Conservation (phyloP, 1,140 invertebrate genomes). For the Lithobius niger region DNA sequence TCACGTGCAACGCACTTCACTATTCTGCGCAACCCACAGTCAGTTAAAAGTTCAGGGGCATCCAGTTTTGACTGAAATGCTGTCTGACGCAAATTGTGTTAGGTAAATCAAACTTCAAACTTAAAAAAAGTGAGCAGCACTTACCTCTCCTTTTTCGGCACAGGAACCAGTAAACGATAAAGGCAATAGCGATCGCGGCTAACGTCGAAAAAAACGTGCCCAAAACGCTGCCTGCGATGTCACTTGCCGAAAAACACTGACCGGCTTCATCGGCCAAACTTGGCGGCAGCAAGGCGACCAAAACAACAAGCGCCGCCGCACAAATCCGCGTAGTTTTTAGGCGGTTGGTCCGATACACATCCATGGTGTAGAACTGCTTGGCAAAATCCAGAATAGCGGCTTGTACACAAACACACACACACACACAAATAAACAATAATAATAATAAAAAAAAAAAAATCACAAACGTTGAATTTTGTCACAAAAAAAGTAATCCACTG, state of each 20-base stretch:
- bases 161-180: conserved; percentile 16
- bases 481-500: neutral
- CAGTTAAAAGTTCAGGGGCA: no score
- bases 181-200: conserved; percentile 30
- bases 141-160: conserved; percentile 30
- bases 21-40: no score
- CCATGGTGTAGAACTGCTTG: neutral
- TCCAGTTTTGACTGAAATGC: no score
- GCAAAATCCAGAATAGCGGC: neutral
- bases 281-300: neutral
- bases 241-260: conserved; percentile 36
- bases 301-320: neutral
- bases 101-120: no score
- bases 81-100: no score
- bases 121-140: conserved; percentile 19
- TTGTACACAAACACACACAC: neutral
- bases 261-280: neutral
- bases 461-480: neutral
- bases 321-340: no score
- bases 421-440: neutral
- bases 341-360: neutral
- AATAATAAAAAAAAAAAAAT: neutral
- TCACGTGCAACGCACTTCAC: no score
- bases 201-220: conserved; percentile 39
- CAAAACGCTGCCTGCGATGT: conserved; percentile 40